Percentiles rank a stretch among this genome's conserved stretches.
Evolutionary conservation across 2,888 invertebrate genomes (phyloP).

Genomic region (Byasa hedistus): DNA sequence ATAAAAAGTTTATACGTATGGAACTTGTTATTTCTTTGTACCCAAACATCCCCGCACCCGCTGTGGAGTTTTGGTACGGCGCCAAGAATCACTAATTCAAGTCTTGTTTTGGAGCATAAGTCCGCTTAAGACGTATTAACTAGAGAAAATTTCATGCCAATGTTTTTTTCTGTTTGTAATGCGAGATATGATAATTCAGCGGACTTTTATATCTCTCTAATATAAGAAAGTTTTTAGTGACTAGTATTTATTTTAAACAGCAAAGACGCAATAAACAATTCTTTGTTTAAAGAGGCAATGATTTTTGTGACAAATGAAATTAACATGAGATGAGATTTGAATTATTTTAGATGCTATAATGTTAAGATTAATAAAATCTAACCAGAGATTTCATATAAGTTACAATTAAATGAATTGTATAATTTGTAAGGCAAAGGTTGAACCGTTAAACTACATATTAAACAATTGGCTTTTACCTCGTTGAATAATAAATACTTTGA

Average conservation of each 20-base stretch:
- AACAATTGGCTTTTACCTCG: not conserved
- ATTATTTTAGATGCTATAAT: too few relatives aligned
- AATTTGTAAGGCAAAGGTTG: not conserved
- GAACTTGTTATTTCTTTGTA: slow-evolving; percentile 25
- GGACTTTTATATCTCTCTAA: not conserved
- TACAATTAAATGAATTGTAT: too few relatives aligned
- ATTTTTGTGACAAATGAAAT: too few relatives aligned
- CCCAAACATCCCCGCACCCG: slow-evolving; percentile 8
- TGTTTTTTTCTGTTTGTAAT: not conserved
- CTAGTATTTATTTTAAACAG: too few relatives aligned
- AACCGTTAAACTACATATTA: not conserved
- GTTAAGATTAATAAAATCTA: too few relatives aligned
- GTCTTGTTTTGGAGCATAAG: slow-evolving; percentile 22
- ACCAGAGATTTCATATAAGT: too few relatives aligned
- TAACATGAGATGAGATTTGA: too few relatives aligned
- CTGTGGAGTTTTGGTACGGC: slow-evolving; percentile 19
- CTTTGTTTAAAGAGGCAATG: too few relatives aligned
- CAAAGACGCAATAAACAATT: too few relatives aligned
- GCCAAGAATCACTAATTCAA: slow-evolving; percentile 29
- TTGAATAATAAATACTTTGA: not conserved
- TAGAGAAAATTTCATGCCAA: slow-evolving; percentile 10
- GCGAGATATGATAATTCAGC: not conserved
- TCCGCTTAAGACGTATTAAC: slow-evolving; percentile 20
- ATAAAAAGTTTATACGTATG: slow-evolving; percentile 20
- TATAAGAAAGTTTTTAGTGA: too few relatives aligned